Conservation (phyloP, 2,113 vertebrate genomes). For the Lasiurus cinereus region DNA sequence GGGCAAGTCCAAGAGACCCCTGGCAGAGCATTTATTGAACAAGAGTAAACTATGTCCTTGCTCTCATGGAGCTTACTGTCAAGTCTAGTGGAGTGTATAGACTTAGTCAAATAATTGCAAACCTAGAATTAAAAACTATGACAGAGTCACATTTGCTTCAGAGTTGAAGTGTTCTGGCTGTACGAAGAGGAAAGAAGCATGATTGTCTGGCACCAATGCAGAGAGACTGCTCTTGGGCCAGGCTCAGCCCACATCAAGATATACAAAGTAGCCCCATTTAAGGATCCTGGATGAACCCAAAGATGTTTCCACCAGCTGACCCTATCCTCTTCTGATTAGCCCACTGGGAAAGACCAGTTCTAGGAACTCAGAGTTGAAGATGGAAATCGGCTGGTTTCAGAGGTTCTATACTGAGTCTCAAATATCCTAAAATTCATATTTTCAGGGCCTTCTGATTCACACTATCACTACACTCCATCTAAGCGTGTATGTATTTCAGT, state of each 20-base stretch:
- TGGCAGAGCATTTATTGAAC: background rate
- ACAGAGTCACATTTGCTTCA: background rate
- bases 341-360: background rate
- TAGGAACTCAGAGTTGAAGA: conserved; percentile 21
- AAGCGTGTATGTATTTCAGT: background rate
- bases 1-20: background rate
- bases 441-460: background rate
- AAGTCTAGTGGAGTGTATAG: background rate
- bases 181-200: background rate
- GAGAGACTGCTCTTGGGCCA: background rate
- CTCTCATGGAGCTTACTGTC: background rate
- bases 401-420: background rate
- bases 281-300: background rate
- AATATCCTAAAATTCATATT: conserved; percentile 21
- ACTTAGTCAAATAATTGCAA: conserved; percentile 28
- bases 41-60: background rate
- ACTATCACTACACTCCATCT: background rate
- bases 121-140: background rate
- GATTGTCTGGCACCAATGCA: background rate
- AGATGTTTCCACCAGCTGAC: background rate
- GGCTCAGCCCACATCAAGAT: background rate
- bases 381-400: conserved; percentile 26
- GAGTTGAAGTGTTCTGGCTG: background rate
- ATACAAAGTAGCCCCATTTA: background rate
- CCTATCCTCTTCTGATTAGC: background rate